Base-by-base conservation (phyloP, 2,797 vertebrate species). In the Paramormyrops hopkinsi region DNA sequence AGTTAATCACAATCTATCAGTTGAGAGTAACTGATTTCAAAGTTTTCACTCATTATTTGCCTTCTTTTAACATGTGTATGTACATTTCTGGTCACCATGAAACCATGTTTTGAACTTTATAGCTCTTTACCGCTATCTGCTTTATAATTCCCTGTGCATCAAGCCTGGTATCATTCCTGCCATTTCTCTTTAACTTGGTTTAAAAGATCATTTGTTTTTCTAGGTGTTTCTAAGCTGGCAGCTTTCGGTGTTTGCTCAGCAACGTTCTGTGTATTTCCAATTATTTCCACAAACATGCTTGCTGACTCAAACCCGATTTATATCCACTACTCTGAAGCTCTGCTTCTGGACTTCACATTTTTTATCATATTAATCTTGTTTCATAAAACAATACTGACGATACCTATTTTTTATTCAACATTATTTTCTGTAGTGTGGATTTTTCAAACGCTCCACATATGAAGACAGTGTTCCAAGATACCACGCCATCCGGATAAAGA, bases 371-470 rank as follows among this genome's bases (percentile, higher is more conserved):
- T 25, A 89, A 73, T 8, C 54, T 56, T 51, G 37, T 50, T 84
- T 29, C 82, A 50, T 3, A 8, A 85, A 33, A 46, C 25, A 59
- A 56, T 25, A 11, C 33, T n/a, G 8, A 37, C 37, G 84, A 2
- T 7, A 59, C 82, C 46, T 44, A 17, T 44, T 37, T 44, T 48
- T 88, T 46, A 82, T 46, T 82, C 37, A 46, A 82, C 44, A 17
- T 0, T 89, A 51, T 48, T 85, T 25, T 88, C 90, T 41, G 25
- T 94, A 99, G 99, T 98, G 97, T 88, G 98, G 97, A 93, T 99
- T 99, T 96, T 99, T 99, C 94, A 96, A 97, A 92, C 97, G 96
- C 90, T 95, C 97, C 92, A 97, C 97, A 95, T 97, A 98, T 95
- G 97, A 97, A 91, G 97, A 98, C 92, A 97, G 95, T 50, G 94